These are phyloP conservation scores for Thumatha senex DNA, from an alignment of 2,888 invertebrate genomes.

Conservation along the genomic window DNA sequence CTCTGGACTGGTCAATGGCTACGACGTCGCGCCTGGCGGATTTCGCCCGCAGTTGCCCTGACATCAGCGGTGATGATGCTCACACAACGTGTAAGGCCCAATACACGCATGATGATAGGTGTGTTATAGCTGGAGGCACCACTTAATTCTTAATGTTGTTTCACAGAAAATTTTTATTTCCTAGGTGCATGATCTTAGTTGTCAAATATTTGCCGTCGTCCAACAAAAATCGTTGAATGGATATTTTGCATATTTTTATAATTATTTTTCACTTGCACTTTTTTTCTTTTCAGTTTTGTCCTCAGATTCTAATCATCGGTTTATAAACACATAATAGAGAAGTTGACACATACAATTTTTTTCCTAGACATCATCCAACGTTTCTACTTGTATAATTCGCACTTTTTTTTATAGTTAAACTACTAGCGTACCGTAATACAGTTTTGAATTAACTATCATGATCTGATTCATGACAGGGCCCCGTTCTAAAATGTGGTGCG, in stretches of 20 bases:
- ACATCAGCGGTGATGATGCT: slow-evolving; percentile 44
- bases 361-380: too few relatives aligned
- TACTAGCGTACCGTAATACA: too few relatives aligned
- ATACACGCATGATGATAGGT: slow-evolving; percentile 75
- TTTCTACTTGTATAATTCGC: too few relatives aligned
- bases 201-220: slow-evolving; percentile 7
- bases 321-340: background rate
- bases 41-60: slow-evolving; percentile 59
- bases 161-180: slow-evolving; percentile 24
- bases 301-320: background rate
- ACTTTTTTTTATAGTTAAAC: too few relatives aligned
- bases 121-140: slow-evolving; percentile 65
- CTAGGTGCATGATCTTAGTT: slow-evolving; percentile 20
- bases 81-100: slow-evolving; percentile 58
- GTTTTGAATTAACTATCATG: too few relatives aligned
- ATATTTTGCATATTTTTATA: too few relatives aligned
- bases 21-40: slow-evolving; percentile 4
- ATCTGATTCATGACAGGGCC: too few relatives aligned
- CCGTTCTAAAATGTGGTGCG: too few relatives aligned
- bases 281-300: slow-evolving; percentile 4
- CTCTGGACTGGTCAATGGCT: slow-evolving; percentile 25
- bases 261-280: slow-evolving; percentile 23
- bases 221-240: slow-evolving; percentile 5
- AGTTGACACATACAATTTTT: background rate
- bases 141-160: slow-evolving; percentile 28